Conservation (phyloP, 1,140 invertebrate species). For the Apis cerana region DNA sequence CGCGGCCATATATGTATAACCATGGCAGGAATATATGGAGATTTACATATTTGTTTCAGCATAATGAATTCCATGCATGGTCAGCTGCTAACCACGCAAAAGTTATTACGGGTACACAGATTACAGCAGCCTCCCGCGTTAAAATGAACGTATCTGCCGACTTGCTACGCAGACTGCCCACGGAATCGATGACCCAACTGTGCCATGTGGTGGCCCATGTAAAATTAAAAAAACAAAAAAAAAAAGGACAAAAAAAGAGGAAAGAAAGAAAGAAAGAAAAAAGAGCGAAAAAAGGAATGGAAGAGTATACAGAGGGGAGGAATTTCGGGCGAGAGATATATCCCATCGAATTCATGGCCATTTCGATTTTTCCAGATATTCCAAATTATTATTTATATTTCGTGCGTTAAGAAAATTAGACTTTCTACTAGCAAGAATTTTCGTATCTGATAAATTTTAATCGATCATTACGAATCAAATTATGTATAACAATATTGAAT, state of each 20-base stretch:
- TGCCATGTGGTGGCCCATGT: slow-evolving; percentile 28
- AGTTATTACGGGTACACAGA: slow-evolving; percentile 68
- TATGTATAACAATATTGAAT: too few species aligned
- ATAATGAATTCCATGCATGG: slow-evolving; percentile 69
- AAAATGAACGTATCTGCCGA: slow-evolving; percentile 56
- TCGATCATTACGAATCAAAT: too few species aligned
- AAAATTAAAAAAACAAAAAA: slow-evolving; percentile 14
- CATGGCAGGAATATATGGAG: slow-evolving; percentile 53
- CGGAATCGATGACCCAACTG: slow-evolving; percentile 37
- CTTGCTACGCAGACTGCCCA: slow-evolving; percentile 51
- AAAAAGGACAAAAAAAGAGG: not conserved
- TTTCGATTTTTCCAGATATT: not conserved
- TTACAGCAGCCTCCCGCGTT: slow-evolving; percentile 56
- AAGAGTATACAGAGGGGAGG: not conserved
- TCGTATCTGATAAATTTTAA: too few species aligned
- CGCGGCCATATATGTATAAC: slow-evolving; percentile 15
- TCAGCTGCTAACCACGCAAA: slow-evolving; percentile 69
- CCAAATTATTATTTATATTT: not conserved
- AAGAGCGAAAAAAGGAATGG: not conserved
- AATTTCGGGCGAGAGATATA: slow-evolving; percentile 5
- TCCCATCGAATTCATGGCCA: not conserved
- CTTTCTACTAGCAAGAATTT: too few species aligned
- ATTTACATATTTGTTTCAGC: slow-evolving; percentile 68
- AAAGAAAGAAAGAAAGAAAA: too few species aligned
- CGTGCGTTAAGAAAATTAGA: too few species aligned